These are phyloP conservation scores for Archivesica marissinica DNA, from an alignment of 1,140 invertebrate genomes.

Conservation along the genomic window DNA sequence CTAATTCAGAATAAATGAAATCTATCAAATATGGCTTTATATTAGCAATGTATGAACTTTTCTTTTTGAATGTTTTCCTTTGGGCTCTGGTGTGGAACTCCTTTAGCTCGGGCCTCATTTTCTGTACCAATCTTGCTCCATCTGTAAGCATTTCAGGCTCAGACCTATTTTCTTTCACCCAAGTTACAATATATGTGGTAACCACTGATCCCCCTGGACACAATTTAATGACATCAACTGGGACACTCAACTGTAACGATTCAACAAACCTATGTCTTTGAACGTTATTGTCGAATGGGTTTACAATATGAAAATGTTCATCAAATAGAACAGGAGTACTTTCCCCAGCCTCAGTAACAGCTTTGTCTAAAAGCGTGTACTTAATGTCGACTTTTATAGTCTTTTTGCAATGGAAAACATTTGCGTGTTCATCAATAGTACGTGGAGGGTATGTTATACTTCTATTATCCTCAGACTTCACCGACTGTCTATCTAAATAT, in stretches of 20 bases:
- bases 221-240: conserved; percentile 39
- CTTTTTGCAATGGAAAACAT: conserved; percentile 5
- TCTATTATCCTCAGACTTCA: background rate
- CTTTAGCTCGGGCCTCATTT: background rate
- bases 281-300: conserved; percentile 10
- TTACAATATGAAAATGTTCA: conserved; percentile 45
- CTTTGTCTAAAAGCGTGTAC: background rate
- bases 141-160: conserved; percentile 32
- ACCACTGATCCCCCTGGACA: conserved; percentile 16
- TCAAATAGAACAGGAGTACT: conserved; percentile 40
- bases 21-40: conserved; percentile 30
- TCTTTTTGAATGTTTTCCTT: conserved; percentile 10
- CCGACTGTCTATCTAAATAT: conserved; percentile 20
- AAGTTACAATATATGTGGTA: conserved; percentile 3
- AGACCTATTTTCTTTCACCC: conserved; percentile 23
- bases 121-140: conserved; percentile 32
- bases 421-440: conserved; percentile 11
- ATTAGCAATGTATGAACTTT: conserved; percentile 34
- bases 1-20: conserved; percentile 35
- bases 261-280: conserved; percentile 38
- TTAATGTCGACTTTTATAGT: background rate
- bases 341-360: background rate
- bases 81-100: conserved; percentile 57
- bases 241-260: conserved; percentile 30
- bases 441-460: background rate